These are phyloP conservation scores for Venturia canescens DNA, from an alignment of 1,140 invertebrate species.

Conservation along the genomic window DNA sequence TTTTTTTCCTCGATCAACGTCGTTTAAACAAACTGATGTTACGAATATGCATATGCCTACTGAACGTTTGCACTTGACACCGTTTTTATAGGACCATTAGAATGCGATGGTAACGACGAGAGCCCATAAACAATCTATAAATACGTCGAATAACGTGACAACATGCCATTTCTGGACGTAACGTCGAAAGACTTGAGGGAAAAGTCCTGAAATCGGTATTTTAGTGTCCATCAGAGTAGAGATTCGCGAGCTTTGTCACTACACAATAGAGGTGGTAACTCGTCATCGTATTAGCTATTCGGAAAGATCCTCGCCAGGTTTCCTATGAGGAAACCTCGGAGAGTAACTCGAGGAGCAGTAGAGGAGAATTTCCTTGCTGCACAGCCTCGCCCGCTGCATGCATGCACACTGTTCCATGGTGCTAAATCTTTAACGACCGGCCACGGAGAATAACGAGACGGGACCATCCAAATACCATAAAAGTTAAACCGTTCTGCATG, in stretches of 20 bases:
- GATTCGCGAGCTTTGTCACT: background rate
- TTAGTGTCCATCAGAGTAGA: background rate
- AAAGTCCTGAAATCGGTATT: slow-evolving; percentile 9
- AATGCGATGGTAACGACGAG: too few species aligned
- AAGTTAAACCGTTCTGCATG: slow-evolving; percentile 10
- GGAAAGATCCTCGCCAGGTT: background rate
- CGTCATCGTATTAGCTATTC: slow-evolving; percentile 19
- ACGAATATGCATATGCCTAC: too few species aligned
- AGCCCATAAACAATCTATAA: too few species aligned
- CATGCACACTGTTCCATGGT: background rate
- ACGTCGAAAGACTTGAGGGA: too few species aligned
- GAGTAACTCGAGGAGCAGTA: background rate
- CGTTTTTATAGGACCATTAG: too few species aligned
- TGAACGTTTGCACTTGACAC: too few species aligned
- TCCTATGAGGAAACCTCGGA: background rate
- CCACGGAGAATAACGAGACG: slow-evolving; percentile 32
- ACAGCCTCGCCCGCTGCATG: background rate
- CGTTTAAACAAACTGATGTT: too few species aligned
- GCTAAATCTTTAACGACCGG: slow-evolving; percentile 45
- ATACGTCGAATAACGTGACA: background rate
- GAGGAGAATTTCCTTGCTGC: background rate
- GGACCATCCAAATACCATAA: slow-evolving; percentile 40
- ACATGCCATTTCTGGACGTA: background rate
- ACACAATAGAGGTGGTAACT: background rate
- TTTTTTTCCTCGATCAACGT: too few species aligned